Conservation (phyloP, 2,888 invertebrate species). For the Epiperipatus broadwayi region DNA sequence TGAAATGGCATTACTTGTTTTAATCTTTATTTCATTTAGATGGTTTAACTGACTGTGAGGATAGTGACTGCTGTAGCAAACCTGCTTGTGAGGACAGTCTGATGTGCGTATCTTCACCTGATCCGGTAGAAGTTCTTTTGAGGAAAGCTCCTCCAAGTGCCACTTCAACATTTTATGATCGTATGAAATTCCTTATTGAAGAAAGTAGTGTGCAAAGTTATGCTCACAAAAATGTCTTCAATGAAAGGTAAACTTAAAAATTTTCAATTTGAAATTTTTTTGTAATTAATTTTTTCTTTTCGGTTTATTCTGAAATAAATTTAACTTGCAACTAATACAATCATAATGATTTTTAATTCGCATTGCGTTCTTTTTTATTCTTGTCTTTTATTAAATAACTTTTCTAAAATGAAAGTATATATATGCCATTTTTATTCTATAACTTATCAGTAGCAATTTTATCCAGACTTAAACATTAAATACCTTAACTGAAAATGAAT, state of each 20-base stretch:
- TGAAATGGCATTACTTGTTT: background rate
- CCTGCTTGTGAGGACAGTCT: constrained; percentile 62
- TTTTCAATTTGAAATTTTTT: constrained; percentile 8
- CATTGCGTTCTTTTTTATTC: no score
- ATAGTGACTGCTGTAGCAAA: constrained; percentile 87
- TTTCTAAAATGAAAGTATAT: no score
- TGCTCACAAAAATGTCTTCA: constrained; percentile 82
- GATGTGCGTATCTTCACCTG: constrained; percentile 79
- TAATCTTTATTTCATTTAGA: constrained; percentile 39
- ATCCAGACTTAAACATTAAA: no score
- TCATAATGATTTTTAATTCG: no score
- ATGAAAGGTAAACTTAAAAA: constrained; percentile 58
- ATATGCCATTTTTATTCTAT: no score
- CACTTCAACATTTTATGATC: constrained; percentile 91
- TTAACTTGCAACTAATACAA: no score
- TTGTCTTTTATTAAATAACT: no score
- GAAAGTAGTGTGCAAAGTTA: constrained; percentile 95
- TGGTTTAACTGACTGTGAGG: constrained; percentile 89
- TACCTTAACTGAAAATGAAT: no score
- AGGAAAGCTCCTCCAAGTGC: constrained; percentile 88
- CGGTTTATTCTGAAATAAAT: no score
- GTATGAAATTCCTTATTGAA: constrained; percentile 94
- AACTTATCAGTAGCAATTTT: no score
- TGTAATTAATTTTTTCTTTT: constrained; percentile 9
- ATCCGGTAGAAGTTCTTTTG: constrained; percentile 83